Percentiles rank a stretch among this genome's conserved stretches.
Evolutionary conservation across 1,140 invertebrate species (phyloP).

Genomic region (Formica exsecta): DNA sequence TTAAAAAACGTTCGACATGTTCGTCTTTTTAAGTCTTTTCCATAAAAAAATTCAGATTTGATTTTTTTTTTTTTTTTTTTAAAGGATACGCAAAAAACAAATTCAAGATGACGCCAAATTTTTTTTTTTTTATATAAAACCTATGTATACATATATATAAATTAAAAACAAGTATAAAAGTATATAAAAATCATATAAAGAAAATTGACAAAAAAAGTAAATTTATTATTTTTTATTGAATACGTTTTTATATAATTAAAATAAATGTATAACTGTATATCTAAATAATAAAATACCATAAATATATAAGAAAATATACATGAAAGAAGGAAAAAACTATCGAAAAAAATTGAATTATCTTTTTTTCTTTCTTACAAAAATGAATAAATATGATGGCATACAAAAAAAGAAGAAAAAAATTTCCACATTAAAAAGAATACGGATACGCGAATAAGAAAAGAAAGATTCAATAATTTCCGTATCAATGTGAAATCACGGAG

Average conservation of each 20-base stretch:
- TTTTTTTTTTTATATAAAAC: too few species aligned
- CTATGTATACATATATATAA: neutral
- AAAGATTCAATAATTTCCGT: neutral
- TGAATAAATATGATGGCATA: neutral
- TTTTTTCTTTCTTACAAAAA: neutral
- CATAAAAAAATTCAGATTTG: too few species aligned
- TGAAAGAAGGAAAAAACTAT: too few species aligned
- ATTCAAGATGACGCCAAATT: too few species aligned
- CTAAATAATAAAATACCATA: neutral
- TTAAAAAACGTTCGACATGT: too few species aligned
- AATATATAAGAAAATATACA: neutral
- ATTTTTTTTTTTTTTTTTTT: too few species aligned
- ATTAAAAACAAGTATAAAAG: neutral
- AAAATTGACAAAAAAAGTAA: neutral
- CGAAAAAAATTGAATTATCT: too few species aligned
- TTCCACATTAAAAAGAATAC: neutral
- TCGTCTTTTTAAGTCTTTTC: too few species aligned
- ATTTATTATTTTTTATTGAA: neutral
- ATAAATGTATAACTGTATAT: neutral
- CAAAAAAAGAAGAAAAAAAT: neutral
- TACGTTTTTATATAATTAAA: neutral
- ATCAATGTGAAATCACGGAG: constrained; percentile 18
- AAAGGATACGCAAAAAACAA: too few species aligned
- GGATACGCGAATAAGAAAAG: neutral
- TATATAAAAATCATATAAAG: neutral